These are phyloP conservation scores for Xestia ashworthii DNA, from an alignment of 2,888 invertebrate species.

Conservation along the genomic window DNA sequence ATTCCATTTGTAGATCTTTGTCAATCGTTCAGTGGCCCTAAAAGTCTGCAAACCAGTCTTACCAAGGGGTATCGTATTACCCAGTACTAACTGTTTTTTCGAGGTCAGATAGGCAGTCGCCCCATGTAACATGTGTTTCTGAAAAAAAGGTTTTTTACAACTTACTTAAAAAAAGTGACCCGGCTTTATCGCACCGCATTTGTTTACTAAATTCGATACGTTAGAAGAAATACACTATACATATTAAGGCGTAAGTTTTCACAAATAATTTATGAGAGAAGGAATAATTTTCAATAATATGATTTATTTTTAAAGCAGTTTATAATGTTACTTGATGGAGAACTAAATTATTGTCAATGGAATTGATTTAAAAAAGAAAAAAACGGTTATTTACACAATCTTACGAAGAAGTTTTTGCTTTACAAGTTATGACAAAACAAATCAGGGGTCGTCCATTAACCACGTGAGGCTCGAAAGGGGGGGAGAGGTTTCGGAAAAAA, in stretches of 20 bases:
- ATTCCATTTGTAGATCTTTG: too few species aligned
- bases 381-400: not conserved
- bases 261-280: constrained; percentile 61
- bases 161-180: not conserved
- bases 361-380: not conserved
- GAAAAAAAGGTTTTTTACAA: not conserved
- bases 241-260: constrained; percentile 59
- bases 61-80: too few species aligned
- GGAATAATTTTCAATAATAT: constrained; percentile 45
- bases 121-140: not conserved
- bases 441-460: too few species aligned
- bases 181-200: not conserved
- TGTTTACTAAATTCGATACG: constrained; percentile 19
- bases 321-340: constrained; percentile 48
- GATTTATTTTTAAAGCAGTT: constrained; percentile 53
- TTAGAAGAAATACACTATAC: constrained; percentile 30
- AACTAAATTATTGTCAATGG: constrained; percentile 42
- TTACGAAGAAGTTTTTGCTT: not conserved
- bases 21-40: too few species aligned
- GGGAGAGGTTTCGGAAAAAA: too few species aligned
- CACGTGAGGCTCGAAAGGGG: too few species aligned
- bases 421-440: not conserved
- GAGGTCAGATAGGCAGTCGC: too few species aligned
- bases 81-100: too few species aligned
- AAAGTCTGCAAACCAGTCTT: too few species aligned